These are phyloP conservation scores for Hermetia illucens DNA, from an alignment of 1,140 invertebrate genomes.

Conservation along the genomic window DNA sequence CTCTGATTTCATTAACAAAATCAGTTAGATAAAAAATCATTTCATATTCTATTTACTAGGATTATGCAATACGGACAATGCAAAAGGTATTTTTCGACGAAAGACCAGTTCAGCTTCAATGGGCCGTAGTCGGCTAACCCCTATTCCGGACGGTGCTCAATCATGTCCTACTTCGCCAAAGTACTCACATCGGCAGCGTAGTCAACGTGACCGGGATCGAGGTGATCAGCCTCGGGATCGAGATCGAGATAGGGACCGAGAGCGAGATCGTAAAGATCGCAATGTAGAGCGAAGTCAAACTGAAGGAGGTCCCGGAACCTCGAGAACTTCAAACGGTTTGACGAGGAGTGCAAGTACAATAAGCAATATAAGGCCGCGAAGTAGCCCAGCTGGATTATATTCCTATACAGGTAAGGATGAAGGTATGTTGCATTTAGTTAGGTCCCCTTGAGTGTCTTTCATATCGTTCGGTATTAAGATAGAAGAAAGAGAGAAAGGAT, in stretches of 20 bases:
- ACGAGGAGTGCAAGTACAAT: slow-evolving; percentile 24
- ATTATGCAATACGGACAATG: slow-evolving; percentile 30
- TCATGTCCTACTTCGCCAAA: slow-evolving; percentile 29
- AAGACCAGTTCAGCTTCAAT: slow-evolving; percentile 26
- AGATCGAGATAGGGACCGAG: too few species aligned
- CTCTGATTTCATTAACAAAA: too few species aligned
- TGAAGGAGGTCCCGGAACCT: too few species aligned
- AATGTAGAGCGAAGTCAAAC: too few species aligned
- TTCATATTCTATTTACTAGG: slow-evolving; percentile 13
- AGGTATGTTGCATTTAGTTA: slow-evolving; percentile 13
- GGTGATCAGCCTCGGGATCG: too few species aligned
- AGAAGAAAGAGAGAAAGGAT: too few species aligned
- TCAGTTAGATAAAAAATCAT: too few species aligned
- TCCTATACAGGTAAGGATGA: slow-evolving; percentile 47
- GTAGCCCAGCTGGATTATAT: slow-evolving; percentile 55
- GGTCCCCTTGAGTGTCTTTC: slow-evolving; percentile 18
- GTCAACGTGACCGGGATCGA: too few species aligned
- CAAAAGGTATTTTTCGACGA: slow-evolving; percentile 37
- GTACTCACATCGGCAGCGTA: slow-evolving; percentile 12
- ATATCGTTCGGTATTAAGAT: too few species aligned
- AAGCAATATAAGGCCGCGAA: slow-evolving; percentile 37
- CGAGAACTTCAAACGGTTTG: too few species aligned
- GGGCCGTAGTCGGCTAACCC: slow-evolving; percentile 12
- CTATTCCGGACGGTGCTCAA: slow-evolving; percentile 2
- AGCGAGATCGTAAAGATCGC: too few species aligned